Evolutionary conservation across 2,888 invertebrate genomes (phyloP).

Genomic region (Halocaridina rubra): DNA sequence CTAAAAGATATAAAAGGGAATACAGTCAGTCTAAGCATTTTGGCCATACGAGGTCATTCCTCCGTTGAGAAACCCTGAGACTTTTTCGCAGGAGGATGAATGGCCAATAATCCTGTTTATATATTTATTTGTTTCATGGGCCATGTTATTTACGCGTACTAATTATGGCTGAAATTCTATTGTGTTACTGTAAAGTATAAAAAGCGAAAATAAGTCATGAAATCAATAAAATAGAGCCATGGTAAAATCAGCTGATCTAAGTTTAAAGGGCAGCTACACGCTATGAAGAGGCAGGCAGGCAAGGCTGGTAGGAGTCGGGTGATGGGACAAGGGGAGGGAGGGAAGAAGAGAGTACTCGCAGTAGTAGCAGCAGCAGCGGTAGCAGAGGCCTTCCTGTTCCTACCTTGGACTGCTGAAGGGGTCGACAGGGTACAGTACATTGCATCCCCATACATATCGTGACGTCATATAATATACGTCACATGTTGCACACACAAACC

Average conservation of each 20-base stretch:
- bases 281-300: too few species aligned
- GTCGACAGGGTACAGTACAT: not conserved
- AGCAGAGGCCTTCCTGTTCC: not conserved
- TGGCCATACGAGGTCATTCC: not conserved
- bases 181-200: not conserved
- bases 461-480: not conserved
- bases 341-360: not conserved
- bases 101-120: too few species aligned
- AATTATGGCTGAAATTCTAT: too few species aligned
- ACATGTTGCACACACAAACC: too few species aligned
- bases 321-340: not conserved
- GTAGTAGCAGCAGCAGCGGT: not conserved
- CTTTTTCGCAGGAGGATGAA: not conserved
- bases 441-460: not conserved
- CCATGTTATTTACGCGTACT: too few species aligned
- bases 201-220: not conserved
- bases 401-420: too few species aligned
- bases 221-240: not conserved
- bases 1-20: not conserved
- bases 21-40: not conserved
- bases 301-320: slow-evolving; percentile 15
- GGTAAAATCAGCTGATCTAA: slow-evolving; percentile 36
- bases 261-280: too few species aligned
- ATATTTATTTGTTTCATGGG: too few species aligned
- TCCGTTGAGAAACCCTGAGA: not conserved